Evolutionary conservation across 1,140 invertebrate genomes (phyloP), one percentile per base, ranked within the genome.

Genomic region (Atta texana): DNA sequence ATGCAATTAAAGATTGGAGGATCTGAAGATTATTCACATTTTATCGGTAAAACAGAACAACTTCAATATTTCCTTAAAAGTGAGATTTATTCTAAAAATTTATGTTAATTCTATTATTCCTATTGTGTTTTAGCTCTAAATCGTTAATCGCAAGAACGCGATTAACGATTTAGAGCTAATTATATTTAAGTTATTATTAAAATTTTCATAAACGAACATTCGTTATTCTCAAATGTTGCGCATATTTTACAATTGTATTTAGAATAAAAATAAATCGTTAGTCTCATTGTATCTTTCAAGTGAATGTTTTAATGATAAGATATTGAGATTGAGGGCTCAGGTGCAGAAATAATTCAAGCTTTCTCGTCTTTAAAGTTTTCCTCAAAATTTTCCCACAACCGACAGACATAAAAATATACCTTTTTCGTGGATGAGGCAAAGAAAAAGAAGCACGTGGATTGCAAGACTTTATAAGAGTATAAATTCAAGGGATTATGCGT

Each of bases 401-500:
- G 31, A 39, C 14, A 53, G 34, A 71, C 78, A 18, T 31, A 72
- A 59, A 82, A 82, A 82, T 82, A 82, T 82, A 82, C 51, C 61
- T 16, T 59, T 82, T 0, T 34, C n/a, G n/a, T 16, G 55, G 28
- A 55, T 2, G 64, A 44, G 10, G 6, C 18, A 12, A 44, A 59
- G 39, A 21, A 75, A 31, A 5, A 49, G 12, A 12, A 44, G 57
- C 8, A 12, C 10, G 2, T 44, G n/a, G 28, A 69, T 2, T 44
- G 2, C 10, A 44, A 39, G 85, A 92, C 90, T 93, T 91, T 86
- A 88, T 89, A 82, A 86, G 89, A 85, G 82, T 90, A 92, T 93
- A 93, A 92, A 93, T 93, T 93, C 88, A 85, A 85, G 28, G 75
- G 81, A 90, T 91, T 90, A 86, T 75, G 18, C n/a, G 31, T 44